phyloP scores from a whole-genome alignment of 2,888 invertebrate species.

The Torymus tubicola region DNA sequence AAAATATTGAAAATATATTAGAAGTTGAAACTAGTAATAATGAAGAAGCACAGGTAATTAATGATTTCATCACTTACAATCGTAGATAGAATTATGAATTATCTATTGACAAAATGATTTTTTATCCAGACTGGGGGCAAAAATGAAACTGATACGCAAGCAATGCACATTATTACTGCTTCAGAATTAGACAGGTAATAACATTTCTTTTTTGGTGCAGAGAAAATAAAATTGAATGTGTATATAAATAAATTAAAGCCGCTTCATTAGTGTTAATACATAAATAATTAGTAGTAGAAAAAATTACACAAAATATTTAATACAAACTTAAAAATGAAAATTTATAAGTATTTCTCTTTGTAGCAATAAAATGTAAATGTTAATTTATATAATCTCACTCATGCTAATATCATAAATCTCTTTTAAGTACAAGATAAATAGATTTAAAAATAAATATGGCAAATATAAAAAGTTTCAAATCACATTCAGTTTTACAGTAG shows the following conservation, averaged over 20 bases:
- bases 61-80: background rate
- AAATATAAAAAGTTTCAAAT: background rate
- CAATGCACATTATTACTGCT: background rate
- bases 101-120: background rate
- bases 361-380: no score
- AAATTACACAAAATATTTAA: background rate
- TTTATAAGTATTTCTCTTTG: background rate
- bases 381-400: no score
- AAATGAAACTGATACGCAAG: slow-evolving; percentile 4
- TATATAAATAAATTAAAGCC: no score
- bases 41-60: slow-evolving; percentile 35
- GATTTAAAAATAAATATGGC: no score
- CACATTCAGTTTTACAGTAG: slow-evolving; percentile 3
- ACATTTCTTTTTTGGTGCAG: slow-evolving; percentile 4
- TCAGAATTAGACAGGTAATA: slow-evolving; percentile 45
- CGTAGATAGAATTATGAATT: no score
- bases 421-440: no score
- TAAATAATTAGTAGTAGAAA: no score
- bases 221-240: slow-evolving; percentile 35
- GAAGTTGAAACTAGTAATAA: slow-evolving; percentile 24
- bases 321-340: background rate
- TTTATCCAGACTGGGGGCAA: slow-evolving; percentile 10
- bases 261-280: no score
- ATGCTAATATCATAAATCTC: no score
- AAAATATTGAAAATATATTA: slow-evolving; percentile 24